Base-by-base conservation (phyloP, 2,888 invertebrate species). In the Coleophora flavipennella region DNA sequence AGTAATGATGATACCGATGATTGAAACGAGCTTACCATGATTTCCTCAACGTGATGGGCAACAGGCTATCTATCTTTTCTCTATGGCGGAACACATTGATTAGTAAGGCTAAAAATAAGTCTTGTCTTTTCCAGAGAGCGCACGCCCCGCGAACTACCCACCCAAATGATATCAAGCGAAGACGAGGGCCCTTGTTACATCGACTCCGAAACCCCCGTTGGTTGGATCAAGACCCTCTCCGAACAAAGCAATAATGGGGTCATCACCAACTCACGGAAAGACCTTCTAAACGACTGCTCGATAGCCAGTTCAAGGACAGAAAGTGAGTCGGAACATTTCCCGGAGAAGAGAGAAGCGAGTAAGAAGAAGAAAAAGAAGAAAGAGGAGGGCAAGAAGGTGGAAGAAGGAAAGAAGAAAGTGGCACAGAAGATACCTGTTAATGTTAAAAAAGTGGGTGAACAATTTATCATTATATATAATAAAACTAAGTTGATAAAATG, bases 61-160 rank as follows among this genome's bases (percentile, higher is more conserved):
- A n/a, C n/a, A n/a, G n/a, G n/a, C n/a, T n/a, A n/a, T n/a, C n/a
- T n/a, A n/a, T n/a, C n/a, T n/a, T n/a, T n/a, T n/a, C n/a, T n/a
- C n/a, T n/a, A n/a, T n/a, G n/a, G n/a, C n/a, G n/a, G n/a, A n/a
- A n/a, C n/a, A n/a, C n/a, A n/a, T n/a, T n/a, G n/a, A n/a, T n/a
- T n/a, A n/a, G n/a, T n/a, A n/a, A n/a, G n/a, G n/a, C n/a, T n/a
- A n/a, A n/a, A n/a, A n/a, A n/a, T n/a, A n/a, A n/a, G n/a, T n/a
- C n/a, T n/a, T n/a, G n/a, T n/a, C n/a, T n/a, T n/a, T 20, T 20
- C 64, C 34, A 85, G 90, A 50, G 89, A 89, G 50, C 75, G 85
- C 0, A 55, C 77, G 0, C 84, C 86, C 31, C 74, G 89, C 13
- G 86, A 88, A 33, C 53, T 89, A 1, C 89, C 89, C 1, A 75